These are phyloP conservation scores for Saccostrea cuccullata DNA, from an alignment of 1,140 invertebrate species.

Conservation along the genomic window DNA sequence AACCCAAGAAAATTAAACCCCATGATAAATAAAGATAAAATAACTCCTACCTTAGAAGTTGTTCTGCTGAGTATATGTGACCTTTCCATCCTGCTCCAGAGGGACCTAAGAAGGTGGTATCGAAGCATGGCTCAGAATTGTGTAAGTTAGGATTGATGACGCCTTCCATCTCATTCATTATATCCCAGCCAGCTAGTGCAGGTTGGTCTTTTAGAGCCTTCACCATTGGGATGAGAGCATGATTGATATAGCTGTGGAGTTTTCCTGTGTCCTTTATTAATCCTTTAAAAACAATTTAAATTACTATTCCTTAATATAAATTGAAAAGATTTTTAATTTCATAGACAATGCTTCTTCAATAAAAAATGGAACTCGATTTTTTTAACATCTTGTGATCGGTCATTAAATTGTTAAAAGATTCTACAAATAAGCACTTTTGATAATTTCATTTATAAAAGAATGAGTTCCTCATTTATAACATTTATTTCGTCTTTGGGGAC, in stretches of 20 bases:
- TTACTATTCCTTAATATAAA: no score
- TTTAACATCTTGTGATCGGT: no score
- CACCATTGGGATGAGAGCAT: constrained; percentile 75
- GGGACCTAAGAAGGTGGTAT: constrained; percentile 68
- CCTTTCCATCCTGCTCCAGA: constrained; percentile 77
- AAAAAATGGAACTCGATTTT: no score
- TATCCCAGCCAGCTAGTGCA: constrained; percentile 78
- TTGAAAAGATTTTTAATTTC: no score
- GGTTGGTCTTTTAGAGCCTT: constrained; percentile 74
- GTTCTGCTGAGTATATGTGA: constrained; percentile 57
- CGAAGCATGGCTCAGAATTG: constrained; percentile 75
- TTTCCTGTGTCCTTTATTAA: constrained; percentile 76
- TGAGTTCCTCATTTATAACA: no score
- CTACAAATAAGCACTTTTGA: no score
- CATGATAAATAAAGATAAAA: not conserved
- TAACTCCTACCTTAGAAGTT: constrained; percentile 60
- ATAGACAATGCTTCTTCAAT: no score
- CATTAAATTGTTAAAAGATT: no score
- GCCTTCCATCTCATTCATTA: constrained; percentile 79
- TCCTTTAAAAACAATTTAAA: constrained; percentile 37
- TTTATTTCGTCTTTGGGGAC: no score
- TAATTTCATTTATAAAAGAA: no score
- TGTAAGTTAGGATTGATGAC: constrained; percentile 68
- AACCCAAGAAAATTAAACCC: not conserved
- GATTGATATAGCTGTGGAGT: constrained; percentile 77